phyloP scores from a whole-genome alignment of 1,140 invertebrate species.

The Leptinotarsa defecta region DNA sequence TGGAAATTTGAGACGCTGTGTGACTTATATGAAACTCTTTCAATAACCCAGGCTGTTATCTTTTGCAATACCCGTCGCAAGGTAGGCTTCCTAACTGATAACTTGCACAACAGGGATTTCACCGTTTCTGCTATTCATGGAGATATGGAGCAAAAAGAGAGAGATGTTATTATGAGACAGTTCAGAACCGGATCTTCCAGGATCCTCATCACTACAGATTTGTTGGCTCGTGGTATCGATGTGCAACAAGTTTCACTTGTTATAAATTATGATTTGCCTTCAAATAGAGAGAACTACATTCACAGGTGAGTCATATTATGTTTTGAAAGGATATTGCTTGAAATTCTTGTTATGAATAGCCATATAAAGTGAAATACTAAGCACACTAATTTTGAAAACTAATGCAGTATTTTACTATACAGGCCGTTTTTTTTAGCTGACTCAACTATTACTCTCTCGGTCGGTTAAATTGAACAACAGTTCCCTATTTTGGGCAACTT shows the following conservation, averaged over 20 bases:
- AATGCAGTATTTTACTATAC: too few species aligned
- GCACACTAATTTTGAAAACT: too few species aligned
- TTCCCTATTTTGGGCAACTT: too few species aligned
- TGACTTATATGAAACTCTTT: slow-evolving; percentile 96
- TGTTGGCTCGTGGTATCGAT: slow-evolving; percentile 96
- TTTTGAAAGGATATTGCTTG: too few species aligned
- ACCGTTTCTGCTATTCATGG: slow-evolving; percentile 99
- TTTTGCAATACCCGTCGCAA: slow-evolving; percentile 77
- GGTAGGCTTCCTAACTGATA: slow-evolving; percentile 93
- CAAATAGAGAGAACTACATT: slow-evolving; percentile 97
- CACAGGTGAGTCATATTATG: slow-evolving; percentile 66
- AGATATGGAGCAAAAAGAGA: slow-evolving; percentile 97
- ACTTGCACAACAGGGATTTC: slow-evolving; percentile 91
- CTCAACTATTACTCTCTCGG: too few species aligned
- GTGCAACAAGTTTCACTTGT: slow-evolving; percentile 97
- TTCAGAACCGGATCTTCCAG: slow-evolving; percentile 95
- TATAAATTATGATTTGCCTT: slow-evolving; percentile 98
- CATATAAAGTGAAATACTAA: too few species aligned
- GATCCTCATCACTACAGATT: slow-evolving; percentile 95
- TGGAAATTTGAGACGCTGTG: slow-evolving; percentile 99
- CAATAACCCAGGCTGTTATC: slow-evolving; percentile 97
- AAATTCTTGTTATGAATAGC: too few species aligned
- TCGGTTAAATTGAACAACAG: too few species aligned
- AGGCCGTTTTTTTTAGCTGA: too few species aligned
- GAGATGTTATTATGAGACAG: slow-evolving; percentile 97